These are phyloP conservation scores for Drosophila repletoides DNA, from an alignment of 1,140 invertebrate genomes.

Conservation along the genomic window DNA sequence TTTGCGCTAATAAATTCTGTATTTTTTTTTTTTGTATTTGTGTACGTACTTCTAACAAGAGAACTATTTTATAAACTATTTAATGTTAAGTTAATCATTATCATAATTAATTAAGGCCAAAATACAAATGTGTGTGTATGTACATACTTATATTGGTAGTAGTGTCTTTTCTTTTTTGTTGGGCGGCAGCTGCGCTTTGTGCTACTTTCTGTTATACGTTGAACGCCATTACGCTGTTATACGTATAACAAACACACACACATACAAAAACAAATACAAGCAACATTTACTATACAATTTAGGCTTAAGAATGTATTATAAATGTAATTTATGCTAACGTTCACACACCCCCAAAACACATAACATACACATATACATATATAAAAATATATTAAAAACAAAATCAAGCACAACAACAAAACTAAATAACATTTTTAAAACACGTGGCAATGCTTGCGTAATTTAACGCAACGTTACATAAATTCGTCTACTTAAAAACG, in stretches of 20 bases:
- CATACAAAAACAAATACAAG: conserved; percentile 11
- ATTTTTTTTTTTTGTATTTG: conserved; percentile 5
- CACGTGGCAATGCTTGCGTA: conserved; percentile 11
- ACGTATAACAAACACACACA: neutral
- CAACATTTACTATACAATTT: conserved; percentile 36
- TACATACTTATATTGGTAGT: conserved; percentile 36
- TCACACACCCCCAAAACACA: conserved; percentile 28
- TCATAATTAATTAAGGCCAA: conserved; percentile 15
- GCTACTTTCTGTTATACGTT: neutral
- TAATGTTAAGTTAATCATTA: no score
- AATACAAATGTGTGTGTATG: conserved; percentile 21
- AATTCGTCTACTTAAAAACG: conserved; percentile 28
- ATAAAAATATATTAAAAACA: conserved; percentile 14
- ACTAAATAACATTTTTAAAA: neutral
- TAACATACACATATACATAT: conserved; percentile 15
- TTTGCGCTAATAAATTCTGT: neutral
- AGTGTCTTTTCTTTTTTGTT: conserved; percentile 17
- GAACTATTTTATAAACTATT: conserved; percentile 1
- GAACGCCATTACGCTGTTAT: no score
- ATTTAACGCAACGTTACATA: conserved; percentile 15
- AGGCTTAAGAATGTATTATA: conserved; percentile 65
- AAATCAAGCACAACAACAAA: conserved; percentile 27
- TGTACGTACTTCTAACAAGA: conserved; percentile 3
- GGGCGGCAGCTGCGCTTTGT: conserved; percentile 15
- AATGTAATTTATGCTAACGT: conserved; percentile 65